Evolutionary conservation across 2,113 vertebrate species (phyloP).

Genomic region (Eulacestoma nigropectus): DNA sequence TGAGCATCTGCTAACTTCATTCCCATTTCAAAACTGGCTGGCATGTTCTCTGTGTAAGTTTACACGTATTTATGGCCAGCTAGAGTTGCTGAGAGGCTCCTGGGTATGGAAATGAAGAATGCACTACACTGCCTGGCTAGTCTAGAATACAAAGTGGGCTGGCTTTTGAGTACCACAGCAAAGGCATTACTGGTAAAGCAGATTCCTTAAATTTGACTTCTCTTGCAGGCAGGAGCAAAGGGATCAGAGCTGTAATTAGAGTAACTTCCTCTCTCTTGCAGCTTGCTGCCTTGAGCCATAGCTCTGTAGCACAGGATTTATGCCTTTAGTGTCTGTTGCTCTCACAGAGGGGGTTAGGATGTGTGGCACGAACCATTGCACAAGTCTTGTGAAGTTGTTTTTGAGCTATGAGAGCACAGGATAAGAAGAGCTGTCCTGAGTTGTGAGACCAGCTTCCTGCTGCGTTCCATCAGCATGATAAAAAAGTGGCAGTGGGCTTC

Average conservation of each 20-base stretch:
- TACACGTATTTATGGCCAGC: neutral
- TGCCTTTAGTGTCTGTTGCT: neutral
- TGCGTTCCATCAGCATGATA: rapidly evolving
- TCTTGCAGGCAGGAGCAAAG: neutral
- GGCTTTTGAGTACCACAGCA: neutral
- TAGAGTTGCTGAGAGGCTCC: neutral
- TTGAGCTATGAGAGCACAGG: neutral
- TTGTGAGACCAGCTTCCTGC: neutral
- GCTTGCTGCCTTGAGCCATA: neutral
- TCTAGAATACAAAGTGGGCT: neutral
- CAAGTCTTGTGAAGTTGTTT: neutral
- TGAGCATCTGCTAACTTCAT: neutral
- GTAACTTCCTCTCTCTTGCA: neutral
- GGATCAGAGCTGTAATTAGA: neutral
- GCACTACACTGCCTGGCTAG: neutral
- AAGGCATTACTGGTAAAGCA: neutral
- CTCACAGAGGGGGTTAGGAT: neutral
- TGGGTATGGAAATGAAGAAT: neutral
- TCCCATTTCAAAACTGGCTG: neutral
- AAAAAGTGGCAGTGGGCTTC: neutral
- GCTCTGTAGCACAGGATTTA: neutral
- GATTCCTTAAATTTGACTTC: neutral
- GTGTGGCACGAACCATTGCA: neutral
- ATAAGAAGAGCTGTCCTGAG: neutral
- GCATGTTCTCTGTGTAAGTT: neutral